Base-by-base conservation (phyloP, 2,113 vertebrate species). In the Formicarius rufipectus region DNA sequence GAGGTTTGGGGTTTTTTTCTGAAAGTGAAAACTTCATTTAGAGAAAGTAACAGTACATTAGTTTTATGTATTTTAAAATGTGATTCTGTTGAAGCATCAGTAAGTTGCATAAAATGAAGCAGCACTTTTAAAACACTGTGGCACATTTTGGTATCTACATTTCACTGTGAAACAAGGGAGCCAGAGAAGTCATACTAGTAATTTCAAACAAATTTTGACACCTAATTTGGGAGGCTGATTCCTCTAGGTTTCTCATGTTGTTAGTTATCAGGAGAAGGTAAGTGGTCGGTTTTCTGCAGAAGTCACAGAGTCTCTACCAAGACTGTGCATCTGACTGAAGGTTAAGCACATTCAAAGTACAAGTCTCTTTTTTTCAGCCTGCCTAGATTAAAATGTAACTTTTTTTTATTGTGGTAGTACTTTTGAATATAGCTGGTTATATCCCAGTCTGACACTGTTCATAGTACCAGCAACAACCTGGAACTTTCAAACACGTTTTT, bases 1-100 rank as follows among this genome's bases (percentile, higher is more conserved):
- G 12, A 1, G 1, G 3, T 47, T 45, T 59, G 45, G 12, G 1
- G 1, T 4, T 47, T 45, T 74, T 80, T 69, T 4, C 11, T 49
- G 20, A 30, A 93, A 66, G 33, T 69, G 31, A 55, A 76, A 90
- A 45, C 44, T 91, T 74, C 7, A 37, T 83, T 83, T 96, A 45
- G 73, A 77, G 81, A 87, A 88, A 31, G 45, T 39, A 64, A 28
- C 33, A 40, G 42, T 60, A n/a, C 37, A 58, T 82, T 89, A 47
- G 44, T 42, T 85, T 94, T 30, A n/a, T 47, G 0, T 35, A 33
- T 71, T 89, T 67, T 30, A 76, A 82, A 89, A 56, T 42, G 14
- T 44, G 50, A 55, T 63, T 75, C 47, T 37, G 7, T 58, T 50
- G 85, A 87, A 85, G 58, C 45, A 63, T 31, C 49, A 63, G 27